Base-by-base conservation (phyloP, 2,113 vertebrate genomes). In the Ellobius talpinus region DNA sequence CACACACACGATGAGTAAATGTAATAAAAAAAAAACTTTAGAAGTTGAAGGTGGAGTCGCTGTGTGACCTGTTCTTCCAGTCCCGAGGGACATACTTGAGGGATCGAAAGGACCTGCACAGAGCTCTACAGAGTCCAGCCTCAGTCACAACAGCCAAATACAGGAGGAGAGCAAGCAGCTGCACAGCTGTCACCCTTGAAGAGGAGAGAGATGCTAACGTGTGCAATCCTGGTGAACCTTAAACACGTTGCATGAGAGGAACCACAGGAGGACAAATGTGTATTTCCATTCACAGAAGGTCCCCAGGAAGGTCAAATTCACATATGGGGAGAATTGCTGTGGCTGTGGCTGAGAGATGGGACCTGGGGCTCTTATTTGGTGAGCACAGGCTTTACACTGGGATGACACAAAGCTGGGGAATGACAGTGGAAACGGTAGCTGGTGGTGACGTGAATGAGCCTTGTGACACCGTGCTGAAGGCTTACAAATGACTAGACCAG, bases 401-500 rank as follows among this genome's bases (percentile, higher is more conserved):
- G 87, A 55, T 39, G 90, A 70, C 7, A 36, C 58, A 26, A 21
- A 89, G 39, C 78, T 45, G 29, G 52, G 39, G 31, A 47, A 31
- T 12, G 50, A 10, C 0, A 4, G n/a, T 8, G 7, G 42, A 13
- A 36, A 36, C 2, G 4, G 26, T 0, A 1, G 2, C 3, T 42
- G 16, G 33, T 42, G 16, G n/a, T 21, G 0, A 21, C 9, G 5
- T 3, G 52, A 52, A 3, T 10, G 65, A 29, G 3, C 33, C 50
- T 52, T 23, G 11, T 47, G 78, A 5, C 36, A 0, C 19, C 17
- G 33, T n/a, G 26, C 21, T 0, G 24, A 63, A 42, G 13, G 42
- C 50, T 23, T 58, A n/a, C 12, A 42, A 17, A 29, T 42, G 55
- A 39, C 14, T 7, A 39, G n/a, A 42, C 5, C 23, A 17, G 23